A percentile compares a stretch with the other conserved stretches of the same genome.
These are phyloP conservation scores for Andricus quercusramuli DNA, from an alignment of 2,888 invertebrate genomes.

Conservation along the genomic window DNA sequence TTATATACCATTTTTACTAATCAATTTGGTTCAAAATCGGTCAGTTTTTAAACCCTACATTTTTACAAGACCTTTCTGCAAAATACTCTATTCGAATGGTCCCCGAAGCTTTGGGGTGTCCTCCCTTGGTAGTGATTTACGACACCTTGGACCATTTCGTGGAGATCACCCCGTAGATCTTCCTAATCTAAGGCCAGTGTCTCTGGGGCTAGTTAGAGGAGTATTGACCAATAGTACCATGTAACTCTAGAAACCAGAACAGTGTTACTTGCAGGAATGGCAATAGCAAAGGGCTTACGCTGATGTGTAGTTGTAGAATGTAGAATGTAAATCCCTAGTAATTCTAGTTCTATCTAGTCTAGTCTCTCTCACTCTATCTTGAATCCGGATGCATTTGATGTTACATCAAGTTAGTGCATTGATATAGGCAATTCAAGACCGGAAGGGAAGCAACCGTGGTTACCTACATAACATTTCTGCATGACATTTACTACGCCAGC, in stretches of 20 bases:
- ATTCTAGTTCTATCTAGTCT: neutral
- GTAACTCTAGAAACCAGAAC: slow-evolving; percentile 31
- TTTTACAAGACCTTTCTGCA: neutral
- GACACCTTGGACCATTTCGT: slow-evolving; percentile 15
- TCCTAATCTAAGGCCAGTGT: slow-evolving; percentile 34
- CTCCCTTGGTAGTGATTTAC: neutral
- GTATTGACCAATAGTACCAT: slow-evolving; percentile 36
- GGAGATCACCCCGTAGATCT: slow-evolving; percentile 32
- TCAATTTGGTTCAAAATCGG: no score
- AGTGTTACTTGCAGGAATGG: slow-evolving; percentile 31
- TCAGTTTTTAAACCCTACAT: no score
- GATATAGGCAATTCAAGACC: slow-evolving; percentile 46
- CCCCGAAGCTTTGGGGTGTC: neutral
- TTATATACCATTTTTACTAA: no score
- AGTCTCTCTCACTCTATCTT: neutral
- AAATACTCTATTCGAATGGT: neutral
- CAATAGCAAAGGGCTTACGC: slow-evolving; percentile 47
- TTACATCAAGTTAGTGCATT: slow-evolving; percentile 48
- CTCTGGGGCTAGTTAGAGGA: slow-evolving; percentile 20
- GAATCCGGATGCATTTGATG: slow-evolving; percentile 46
- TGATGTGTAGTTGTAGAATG: slow-evolving; percentile 29
- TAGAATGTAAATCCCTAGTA: neutral
- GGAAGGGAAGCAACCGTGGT: slow-evolving; percentile 45
- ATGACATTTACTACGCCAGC: slow-evolving; percentile 43
- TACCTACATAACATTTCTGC: slow-evolving; percentile 46